Conservation (phyloP, 2,888 invertebrate genomes). For the Ennomos fuscantarius region DNA sequence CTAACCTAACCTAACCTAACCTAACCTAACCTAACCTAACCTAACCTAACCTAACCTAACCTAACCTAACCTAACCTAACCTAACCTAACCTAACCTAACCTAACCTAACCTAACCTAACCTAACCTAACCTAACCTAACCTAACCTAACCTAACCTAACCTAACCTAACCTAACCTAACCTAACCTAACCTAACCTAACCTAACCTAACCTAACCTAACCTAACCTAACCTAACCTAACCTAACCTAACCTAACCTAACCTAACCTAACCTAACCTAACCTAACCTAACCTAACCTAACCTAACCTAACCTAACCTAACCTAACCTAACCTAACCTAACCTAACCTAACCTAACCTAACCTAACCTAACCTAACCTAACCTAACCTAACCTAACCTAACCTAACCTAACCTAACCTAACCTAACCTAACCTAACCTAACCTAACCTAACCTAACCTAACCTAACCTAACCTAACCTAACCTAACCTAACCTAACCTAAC, state of each 20-base stretch:
- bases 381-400: conserved; percentile 34
- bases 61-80: conserved; percentile 6
- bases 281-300: conserved; percentile 18
- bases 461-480: conserved; percentile 31
- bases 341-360: conserved; percentile 33
- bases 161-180: conserved; percentile 1
- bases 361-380: conserved; percentile 32
- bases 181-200: conserved; percentile 1
- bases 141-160: conserved; percentile 1
- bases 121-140: conserved; percentile 1
- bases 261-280: neutral
- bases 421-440: conserved; percentile 31
- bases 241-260: conserved; percentile 22
- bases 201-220: conserved; percentile 19
- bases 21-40: conserved; percentile 33
- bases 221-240: conserved; percentile 34
- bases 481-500: conserved; percentile 16
- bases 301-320: conserved; percentile 24
- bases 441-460: conserved; percentile 31
- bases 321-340: conserved; percentile 27
- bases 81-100: conserved; percentile 1
- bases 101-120: conserved; percentile 1
- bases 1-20: conserved; percentile 32
- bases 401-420: conserved; percentile 28
- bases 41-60: conserved; percentile 34